phyloP scores from a whole-genome alignment of 1,140 invertebrate species.

The Aphis craccivora region DNA sequence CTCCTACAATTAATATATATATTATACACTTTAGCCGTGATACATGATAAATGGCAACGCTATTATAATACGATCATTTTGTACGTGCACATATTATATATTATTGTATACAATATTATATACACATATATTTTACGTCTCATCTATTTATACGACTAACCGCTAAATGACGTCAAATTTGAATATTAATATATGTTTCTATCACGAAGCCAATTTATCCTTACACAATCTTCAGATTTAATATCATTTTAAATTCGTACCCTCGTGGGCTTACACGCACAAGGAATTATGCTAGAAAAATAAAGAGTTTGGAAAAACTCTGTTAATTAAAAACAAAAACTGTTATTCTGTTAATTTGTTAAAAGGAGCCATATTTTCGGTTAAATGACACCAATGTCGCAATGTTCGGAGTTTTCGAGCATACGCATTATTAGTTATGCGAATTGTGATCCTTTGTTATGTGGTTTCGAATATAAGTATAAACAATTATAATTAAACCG shows the following conservation, averaged over 20 bases:
- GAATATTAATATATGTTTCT: conserved; percentile 30
- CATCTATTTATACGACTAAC: conserved; percentile 32
- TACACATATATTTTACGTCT: background rate
- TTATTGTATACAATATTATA: background rate
- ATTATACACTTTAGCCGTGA: background rate
- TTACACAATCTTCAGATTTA: background rate
- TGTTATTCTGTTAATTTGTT: background rate
- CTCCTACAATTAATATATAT: background rate
- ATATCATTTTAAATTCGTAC: background rate
- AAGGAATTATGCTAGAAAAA: background rate
- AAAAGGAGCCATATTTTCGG: background rate
- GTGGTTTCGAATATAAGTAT: background rate
- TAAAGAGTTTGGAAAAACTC: background rate
- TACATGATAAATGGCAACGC: background rate
- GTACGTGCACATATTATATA: background rate
- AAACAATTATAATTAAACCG: conserved; percentile 19
- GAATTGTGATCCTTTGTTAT: background rate
- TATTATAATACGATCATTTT: background rate
- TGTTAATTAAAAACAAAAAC: background rate
- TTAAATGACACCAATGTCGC: no score
- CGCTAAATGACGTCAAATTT: conserved; percentile 7
- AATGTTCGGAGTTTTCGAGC: background rate
- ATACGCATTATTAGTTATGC: background rate
- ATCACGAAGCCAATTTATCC: conserved; percentile 14
- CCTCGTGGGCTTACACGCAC: background rate